A percentile compares a stretch with the other conserved stretches of the same genome.
phyloP scores from a whole-genome alignment of 1,140 invertebrate species.

The Ceratosolen solmsi region DNA sequence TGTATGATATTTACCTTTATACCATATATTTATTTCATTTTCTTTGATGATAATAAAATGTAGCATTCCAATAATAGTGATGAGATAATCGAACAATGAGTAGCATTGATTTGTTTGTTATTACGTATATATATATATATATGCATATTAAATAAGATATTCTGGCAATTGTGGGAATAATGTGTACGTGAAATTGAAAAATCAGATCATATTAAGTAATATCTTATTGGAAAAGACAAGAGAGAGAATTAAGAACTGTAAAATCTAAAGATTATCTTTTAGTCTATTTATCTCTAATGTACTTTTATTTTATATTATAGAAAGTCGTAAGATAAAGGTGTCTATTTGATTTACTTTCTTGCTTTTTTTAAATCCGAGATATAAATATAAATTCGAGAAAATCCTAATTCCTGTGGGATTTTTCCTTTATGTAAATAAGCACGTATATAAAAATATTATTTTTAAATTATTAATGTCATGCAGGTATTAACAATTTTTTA shows the following conservation, averaged over 20 bases:
- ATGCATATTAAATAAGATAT: no score
- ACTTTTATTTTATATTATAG: neutral
- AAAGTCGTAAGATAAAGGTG: neutral
- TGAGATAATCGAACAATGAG: no score
- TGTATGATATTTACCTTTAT: no score
- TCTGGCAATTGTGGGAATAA: no score
- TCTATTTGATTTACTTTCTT: neutral
- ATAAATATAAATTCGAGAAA: neutral
- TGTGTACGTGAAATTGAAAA: conserved; percentile 1
- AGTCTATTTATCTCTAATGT: neutral
- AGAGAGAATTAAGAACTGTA: neutral
- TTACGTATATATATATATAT: no score
- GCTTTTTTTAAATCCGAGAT: no score
- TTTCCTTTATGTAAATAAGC: neutral
- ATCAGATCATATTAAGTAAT: neutral
- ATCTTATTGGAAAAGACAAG: neutral
- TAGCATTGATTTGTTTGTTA: no score
- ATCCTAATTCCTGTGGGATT: neutral
- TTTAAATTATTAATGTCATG: neutral
- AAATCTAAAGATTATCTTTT: neutral
- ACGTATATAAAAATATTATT: neutral
- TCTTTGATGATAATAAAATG: no score
- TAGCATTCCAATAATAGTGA: no score
- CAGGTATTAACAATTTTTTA: no score
- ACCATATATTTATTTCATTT: no score